A percentile compares a stretch with the other conserved stretches of the same genome.
These are phyloP conservation scores for Megaptera novaeangliae DNA, from an alignment of 2,113 vertebrate species.

Conservation along the genomic window DNA sequence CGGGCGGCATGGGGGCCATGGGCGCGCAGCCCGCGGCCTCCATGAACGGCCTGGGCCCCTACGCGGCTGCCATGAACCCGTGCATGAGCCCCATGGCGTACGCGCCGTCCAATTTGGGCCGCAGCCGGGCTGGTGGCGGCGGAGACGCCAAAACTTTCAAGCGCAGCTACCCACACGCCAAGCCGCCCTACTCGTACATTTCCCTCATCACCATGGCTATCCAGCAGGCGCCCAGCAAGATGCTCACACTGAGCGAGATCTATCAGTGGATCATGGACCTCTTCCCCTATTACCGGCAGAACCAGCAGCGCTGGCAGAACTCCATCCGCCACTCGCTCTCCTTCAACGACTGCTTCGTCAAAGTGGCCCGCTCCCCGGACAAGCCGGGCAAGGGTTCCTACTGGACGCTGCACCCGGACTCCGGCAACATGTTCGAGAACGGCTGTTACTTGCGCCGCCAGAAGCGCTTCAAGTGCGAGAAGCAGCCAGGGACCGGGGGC, in stretches of 20 bases:
- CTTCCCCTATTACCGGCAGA: constrained; percentile 97
- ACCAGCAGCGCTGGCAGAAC: constrained; percentile 99
- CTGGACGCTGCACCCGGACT: constrained; percentile 98
- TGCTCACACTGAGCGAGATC: constrained; percentile 98
- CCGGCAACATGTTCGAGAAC: constrained; percentile 99
- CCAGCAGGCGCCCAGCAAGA: constrained; percentile 96
- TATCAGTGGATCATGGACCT: constrained; percentile 99
- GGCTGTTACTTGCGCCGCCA: constrained; percentile 97
- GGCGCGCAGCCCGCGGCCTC: constrained; percentile 88
- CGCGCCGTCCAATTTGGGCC: constrained; percentile 84
- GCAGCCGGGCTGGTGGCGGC: constrained; percentile 82
- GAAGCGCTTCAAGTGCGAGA: constrained; percentile 98
- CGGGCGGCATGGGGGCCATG: constrained; percentile 88
- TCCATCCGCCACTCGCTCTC: constrained; percentile 98
- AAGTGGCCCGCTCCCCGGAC: constrained; percentile 96
- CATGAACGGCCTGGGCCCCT: constrained; percentile 91
- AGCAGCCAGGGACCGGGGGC: constrained; percentile 80
- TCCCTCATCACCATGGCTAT: constrained; percentile 99
- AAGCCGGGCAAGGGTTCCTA: constrained; percentile 98
- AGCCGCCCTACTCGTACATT: constrained; percentile 98
- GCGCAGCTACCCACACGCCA: constrained; percentile 96
- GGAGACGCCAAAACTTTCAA: constrained; percentile 93
- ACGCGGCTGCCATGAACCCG: constrained; percentile 90
- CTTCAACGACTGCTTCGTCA: constrained; percentile 99
- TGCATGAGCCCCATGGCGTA: constrained; percentile 95